Base-by-base conservation (phyloP, 2,888 invertebrate species). In the Eupithecia dodoneata region DNA sequence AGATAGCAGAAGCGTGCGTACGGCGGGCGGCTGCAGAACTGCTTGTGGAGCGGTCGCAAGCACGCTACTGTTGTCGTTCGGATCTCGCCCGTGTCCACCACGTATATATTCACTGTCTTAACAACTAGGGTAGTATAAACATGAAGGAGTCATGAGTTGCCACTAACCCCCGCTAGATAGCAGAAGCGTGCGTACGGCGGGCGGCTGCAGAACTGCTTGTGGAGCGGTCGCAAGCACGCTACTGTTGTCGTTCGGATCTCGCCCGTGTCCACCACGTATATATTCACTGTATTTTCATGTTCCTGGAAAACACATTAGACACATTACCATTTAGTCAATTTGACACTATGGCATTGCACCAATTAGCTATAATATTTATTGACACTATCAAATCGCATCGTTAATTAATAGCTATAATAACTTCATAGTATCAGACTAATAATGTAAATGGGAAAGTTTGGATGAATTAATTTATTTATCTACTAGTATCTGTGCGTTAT, bases 1-100 rank as follows among this genome's bases (percentile, higher is more conserved):
- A 95, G 88, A 83, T 94, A 90, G 85, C 94, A 94, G 87, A 89
- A 91, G 55, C 93, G 90, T 4, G 93, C 94, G 78, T 84, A 91
- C 0, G 94, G 94, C 78, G 94, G 89, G 3, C 79, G 76, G 5
- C 18, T 63, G 63, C 88, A 89, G 87, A 92, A 94, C 12, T 79
- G 81, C 9, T 86, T 80, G 47, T 76, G 79, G n/a, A 95, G 83
- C 9, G 91, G 90, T 76, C 89, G 90, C 18, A 94, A 77, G 63
- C 77, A 76, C 0, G 78, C 66, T 2, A 85, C 30, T 30, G 30
- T 30, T 30, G 30, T 30, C 0, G 59, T 15, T 0, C 87, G 86
- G 2, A 89, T 82, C 82, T 93, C 94, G 0, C 94, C 94, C 2
- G 92, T 92, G 83, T 95, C 94, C 52, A 94, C 89, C 0, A 89